A percentile compares a stretch with the other conserved stretches of the same genome.
Conservation (phyloP, 2,888 invertebrate genomes). For the Drosophila sordidula region DNA sequence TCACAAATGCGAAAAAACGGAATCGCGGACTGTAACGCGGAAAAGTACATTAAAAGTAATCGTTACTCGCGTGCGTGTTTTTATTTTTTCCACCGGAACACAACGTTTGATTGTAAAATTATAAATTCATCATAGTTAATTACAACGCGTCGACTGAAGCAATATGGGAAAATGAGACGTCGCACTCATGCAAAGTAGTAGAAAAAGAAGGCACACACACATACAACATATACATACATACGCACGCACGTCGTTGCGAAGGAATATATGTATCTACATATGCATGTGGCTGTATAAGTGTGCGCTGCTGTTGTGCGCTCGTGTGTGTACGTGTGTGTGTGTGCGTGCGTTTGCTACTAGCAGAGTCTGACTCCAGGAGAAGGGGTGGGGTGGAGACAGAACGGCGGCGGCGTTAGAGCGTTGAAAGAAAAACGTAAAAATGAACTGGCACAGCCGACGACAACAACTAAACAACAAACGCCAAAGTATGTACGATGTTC, state of each 20-base stretch:
- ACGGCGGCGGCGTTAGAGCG: conserved; percentile 58
- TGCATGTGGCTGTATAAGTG: conserved; percentile 55
- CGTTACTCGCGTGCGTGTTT: conserved; percentile 56
- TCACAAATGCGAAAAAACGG: conserved; percentile 63
- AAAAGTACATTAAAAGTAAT: conserved; percentile 60
- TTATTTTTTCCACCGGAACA: conserved; percentile 32
- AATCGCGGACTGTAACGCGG: conserved; percentile 66
- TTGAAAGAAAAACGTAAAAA: conserved; percentile 66
- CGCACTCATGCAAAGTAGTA: conserved; percentile 59
- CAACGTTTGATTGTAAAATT: conserved; percentile 24
- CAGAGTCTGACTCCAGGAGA: conserved; percentile 48
- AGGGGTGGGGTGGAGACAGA: conserved; percentile 41
- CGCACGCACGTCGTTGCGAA: conserved; percentile 68
- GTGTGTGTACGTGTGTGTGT: conserved; percentile 36
- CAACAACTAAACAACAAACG: conserved; percentile 37
- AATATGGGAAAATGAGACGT: conserved; percentile 51
- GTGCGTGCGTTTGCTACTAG: conserved; percentile 61
- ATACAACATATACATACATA: conserved; percentile 59
- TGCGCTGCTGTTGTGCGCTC: conserved; percentile 60
- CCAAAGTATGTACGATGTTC: conserved; percentile 55
- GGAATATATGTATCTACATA: conserved; percentile 73
- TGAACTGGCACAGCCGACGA: conserved; percentile 63
- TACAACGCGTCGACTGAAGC: conserved; percentile 27
- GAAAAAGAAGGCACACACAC: conserved; percentile 74
- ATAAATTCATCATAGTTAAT: conserved; percentile 10